Evolutionary conservation across 2,113 vertebrate genomes (phyloP).

Genomic region (Orthochromis malagaraziensis): DNA sequence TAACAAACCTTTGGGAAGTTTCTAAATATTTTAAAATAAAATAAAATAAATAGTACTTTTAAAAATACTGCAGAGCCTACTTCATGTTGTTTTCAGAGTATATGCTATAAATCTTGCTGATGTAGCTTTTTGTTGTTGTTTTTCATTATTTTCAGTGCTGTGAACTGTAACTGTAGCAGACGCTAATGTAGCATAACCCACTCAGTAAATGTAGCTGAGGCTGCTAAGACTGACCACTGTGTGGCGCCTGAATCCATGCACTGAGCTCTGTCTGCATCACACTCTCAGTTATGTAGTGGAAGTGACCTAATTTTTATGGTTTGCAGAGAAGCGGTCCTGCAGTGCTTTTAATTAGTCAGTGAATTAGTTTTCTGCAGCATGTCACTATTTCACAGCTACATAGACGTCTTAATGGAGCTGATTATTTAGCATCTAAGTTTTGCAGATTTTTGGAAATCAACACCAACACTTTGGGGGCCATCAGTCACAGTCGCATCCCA

Average conservation of each 20-base stretch:
- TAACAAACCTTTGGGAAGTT: background rate
- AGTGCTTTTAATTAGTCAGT: background rate
- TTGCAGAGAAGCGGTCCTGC: background rate
- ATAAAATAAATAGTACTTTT: background rate
- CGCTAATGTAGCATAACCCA: background rate
- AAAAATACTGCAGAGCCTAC: background rate
- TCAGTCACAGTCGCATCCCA: slow-evolving; percentile 1
- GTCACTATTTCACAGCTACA: background rate
- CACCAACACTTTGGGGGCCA: background rate
- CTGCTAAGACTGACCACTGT: slow-evolving; percentile 21
- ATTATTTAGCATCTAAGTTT: background rate
- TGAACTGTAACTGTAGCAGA: background rate
- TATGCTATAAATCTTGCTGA: background rate
- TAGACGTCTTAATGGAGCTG: background rate
- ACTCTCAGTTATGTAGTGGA: background rate
- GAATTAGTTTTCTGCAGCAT: background rate
- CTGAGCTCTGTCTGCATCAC: background rate
- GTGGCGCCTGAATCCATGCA: slow-evolving; percentile 17
- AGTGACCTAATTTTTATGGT: slow-evolving; percentile 41
- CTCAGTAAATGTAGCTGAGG: background rate
- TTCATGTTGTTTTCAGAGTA: background rate
- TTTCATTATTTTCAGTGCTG: background rate
- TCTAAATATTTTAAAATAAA: slow-evolving; percentile 27
- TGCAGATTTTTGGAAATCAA: background rate
- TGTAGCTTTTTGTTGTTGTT: background rate